Percentiles rank a stretch among this genome's conserved stretches.
Conservation (phyloP, 2,113 vertebrate genomes). For the Rhombomys opimus region DNA sequence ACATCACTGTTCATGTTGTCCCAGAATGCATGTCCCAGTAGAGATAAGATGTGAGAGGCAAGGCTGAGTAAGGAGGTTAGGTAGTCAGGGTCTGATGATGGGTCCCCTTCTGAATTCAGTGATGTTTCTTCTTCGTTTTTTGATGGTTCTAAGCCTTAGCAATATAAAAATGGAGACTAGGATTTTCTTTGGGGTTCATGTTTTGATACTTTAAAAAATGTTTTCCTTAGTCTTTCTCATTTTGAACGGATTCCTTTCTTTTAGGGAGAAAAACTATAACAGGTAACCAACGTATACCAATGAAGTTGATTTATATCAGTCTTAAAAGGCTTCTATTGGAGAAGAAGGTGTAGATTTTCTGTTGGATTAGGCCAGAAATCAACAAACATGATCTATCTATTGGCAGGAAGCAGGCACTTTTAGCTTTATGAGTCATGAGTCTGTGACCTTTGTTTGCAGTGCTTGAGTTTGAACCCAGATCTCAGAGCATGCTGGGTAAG, state of each 20-base stretch:
- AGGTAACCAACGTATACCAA: neutral
- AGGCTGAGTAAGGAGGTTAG: neutral
- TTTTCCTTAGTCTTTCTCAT: neutral
- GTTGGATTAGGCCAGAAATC: neutral
- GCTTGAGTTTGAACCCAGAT: neutral
- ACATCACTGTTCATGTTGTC: neutral
- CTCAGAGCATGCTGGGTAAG: neutral
- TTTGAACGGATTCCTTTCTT: neutral
- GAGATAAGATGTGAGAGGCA: neutral
- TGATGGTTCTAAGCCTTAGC: neutral
- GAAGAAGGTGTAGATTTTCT: neutral
- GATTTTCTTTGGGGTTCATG: neutral
- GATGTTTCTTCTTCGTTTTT: neutral
- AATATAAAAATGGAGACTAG: neutral
- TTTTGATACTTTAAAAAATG: neutral
- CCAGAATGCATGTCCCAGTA: neutral
- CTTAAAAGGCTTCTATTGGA: conserved; percentile 23
- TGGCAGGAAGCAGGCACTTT: neutral
- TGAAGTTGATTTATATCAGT: neutral
- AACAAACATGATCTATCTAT: neutral
- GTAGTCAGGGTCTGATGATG: neutral
- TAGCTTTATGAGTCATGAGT: neutral
- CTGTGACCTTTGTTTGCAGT: neutral
- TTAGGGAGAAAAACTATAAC: neutral
- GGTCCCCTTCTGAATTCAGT: neutral